Base-by-base conservation (phyloP, 1,140 invertebrate species). In the Bradysia coprophila region DNA sequence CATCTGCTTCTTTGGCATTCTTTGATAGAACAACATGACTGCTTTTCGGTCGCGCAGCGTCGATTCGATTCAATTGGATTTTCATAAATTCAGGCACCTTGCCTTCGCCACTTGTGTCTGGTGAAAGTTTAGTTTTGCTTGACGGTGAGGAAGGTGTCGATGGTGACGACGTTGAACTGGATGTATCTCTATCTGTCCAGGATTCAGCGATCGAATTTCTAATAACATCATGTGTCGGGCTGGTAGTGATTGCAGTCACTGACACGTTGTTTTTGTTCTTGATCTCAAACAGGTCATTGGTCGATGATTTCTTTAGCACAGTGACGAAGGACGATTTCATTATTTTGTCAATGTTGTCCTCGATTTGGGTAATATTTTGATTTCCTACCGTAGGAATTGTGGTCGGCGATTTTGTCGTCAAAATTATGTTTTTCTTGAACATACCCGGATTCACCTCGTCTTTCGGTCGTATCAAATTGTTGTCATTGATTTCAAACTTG, bases 1-100 rank as follows among this genome's bases (percentile, higher is more conserved):
- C n/a, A n/a, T n/a, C n/a, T 20, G 38, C 13, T 13, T 49, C 49
- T 40, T 67, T 66, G 1, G 51, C 42, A 48, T 58, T 62, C 45
- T 69, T 73, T 16, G 72, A 68, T 43, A 75, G 56, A 38, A 76
- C 71, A 31, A 76, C 61, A 53, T 75, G 73, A 39, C 65, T 67
- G 50, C 72, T 73, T 24, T 57, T 56, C 5, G 54, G 16, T 6
- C 46, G 45, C 41, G 46, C 50, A 1, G 44, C 40, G 48, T 79
- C 75, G 31, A 80, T 74, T 49, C 68, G 73, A 45, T 79, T 77
- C 38, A 80, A 51, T 52, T 78, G 75, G 38, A 78, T 73, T 47
- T 76, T 71, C 47, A 80, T 60, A 52, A 79, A 79, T 57, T 80
- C 76, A 2, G 76, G 76, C n/a, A 77, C 64, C 21, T 56, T 16